Evolutionary conservation across 2,888 invertebrate species (phyloP), one percentile per base, ranked within the genome.

Genomic region (Noctua comes): DNA sequence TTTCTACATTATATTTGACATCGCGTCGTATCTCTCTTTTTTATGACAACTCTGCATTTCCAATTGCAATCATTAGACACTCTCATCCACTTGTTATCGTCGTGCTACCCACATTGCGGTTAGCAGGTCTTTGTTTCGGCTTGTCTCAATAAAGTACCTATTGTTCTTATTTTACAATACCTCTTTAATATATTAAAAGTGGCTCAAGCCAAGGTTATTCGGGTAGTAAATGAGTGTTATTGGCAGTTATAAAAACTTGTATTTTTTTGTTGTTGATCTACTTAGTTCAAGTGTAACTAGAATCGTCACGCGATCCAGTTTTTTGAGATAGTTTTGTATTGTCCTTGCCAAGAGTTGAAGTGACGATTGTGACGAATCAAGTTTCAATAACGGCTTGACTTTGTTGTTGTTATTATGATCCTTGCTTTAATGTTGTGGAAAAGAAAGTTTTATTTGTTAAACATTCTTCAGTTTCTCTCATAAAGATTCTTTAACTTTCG

Each of bases 291-390:
- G 54, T 65, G 27, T 80, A n/a, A 84, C 59, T 51, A 81, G 36
- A 74, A 48, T 66, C n/a, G 69, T 62, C 73, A 84, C 59, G 82
- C 51, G 65, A 82, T 72, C 24, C 24, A 69, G 8, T 77, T 77
- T 74, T 80, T 62, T 40, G 2, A 46, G 43, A 48, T 31, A 2
- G 10, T 62, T 80, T 40, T 69, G 51, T 68, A n/a, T n/a, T 40
- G 51, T 31, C 64, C n/a, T 64, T 65, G 59, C 4, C 18, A 73
- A 54, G 48, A 31, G 43, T 68, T 59, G 10, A 24, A 68, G 18
- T 69, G 40, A 54, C 24, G 21, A 48, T 65, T 11, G 24, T 69
- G 48, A 40, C 40, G 16, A 40, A 73, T 7, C 21, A 65, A 72
- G 18, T 48, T 72, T 72, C 5, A 54, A 24, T 73, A 48, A 8